These are phyloP conservation scores for Ichneumon xanthorius DNA, from an alignment of 2,888 invertebrate species.

Conservation along the genomic window DNA sequence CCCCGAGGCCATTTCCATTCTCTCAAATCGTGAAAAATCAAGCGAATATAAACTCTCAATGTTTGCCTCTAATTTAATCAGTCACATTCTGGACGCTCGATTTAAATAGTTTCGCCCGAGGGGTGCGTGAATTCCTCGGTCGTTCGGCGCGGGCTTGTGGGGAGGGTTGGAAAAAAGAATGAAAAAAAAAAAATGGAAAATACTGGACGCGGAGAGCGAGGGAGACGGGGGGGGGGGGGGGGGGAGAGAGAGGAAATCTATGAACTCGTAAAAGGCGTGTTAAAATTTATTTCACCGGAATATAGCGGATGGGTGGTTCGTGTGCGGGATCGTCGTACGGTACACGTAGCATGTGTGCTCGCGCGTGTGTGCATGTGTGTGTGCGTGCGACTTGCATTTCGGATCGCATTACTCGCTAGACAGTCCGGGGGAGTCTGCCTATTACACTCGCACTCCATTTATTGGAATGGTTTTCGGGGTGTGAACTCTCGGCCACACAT, in stretches of 20 bases:
- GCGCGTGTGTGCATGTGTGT: slow-evolving; percentile 11
- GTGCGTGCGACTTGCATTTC: slow-evolving; percentile 57
- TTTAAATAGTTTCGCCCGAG: slow-evolving; percentile 41
- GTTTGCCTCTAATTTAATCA: slow-evolving; percentile 50
- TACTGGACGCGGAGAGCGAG: not conserved
- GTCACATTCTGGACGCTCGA: slow-evolving; percentile 39
- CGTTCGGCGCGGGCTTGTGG: not conserved
- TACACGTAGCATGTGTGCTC: not conserved
- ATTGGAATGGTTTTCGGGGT: slow-evolving; percentile 63
- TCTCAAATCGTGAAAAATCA: slow-evolving; percentile 3
- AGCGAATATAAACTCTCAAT: slow-evolving; percentile 4
- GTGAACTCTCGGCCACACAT: slow-evolving; percentile 65
- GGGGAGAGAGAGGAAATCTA: slow-evolving; percentile 44
- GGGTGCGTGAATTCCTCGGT: slow-evolving; percentile 43
- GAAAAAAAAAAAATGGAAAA: slow-evolving; percentile 25
- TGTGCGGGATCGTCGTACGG: slow-evolving; percentile 17
- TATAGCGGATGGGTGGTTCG: slow-evolving; percentile 11
- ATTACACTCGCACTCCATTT: slow-evolving; percentile 65
- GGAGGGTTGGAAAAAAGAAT: not conserved
- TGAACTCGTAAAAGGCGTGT: slow-evolving; percentile 61
- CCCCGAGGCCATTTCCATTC: not conserved
- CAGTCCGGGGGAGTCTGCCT: slow-evolving; percentile 56
- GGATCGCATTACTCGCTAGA: slow-evolving; percentile 58
- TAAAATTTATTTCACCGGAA: slow-evolving; percentile 63
- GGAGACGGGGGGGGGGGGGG: not conserved